Base-by-base conservation (phyloP, 2,113 vertebrate genomes). In the Antennarius striatus region DNA sequence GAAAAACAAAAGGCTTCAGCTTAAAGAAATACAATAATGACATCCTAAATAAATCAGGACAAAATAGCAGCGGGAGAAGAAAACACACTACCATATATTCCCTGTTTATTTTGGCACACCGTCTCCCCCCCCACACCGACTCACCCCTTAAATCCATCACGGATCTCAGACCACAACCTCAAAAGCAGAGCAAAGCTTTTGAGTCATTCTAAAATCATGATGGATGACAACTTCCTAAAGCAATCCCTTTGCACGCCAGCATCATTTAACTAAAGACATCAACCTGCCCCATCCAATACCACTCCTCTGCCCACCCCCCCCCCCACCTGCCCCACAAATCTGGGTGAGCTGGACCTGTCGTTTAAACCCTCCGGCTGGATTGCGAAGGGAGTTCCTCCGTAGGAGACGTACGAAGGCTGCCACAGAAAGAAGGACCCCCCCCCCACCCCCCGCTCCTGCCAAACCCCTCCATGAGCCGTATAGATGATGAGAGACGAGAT, bases 131-230 rank as follows among this genome's bases (percentile, higher is more conserved):
- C 56, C 61, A 50, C 68, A 63, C 63, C 60, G 62, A 79, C 71
- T 70, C 71, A 82, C 73, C 75, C 65, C 65, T 56, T 83, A 71
- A 86, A 90, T 91, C 89, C 88, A 91, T 91, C 91, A 90, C 43
- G 6, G 73, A 71, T 79, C 75, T 77, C 79, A 77, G 80, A 90
- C 83, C 84, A 86, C 86, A 90, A 91, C 87, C 91, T 86, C 87
- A 88, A 89, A 89, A 85, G 83, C 79, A 69, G 71, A 77, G 80
- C 32, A 71, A 81, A 76, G 86, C 87, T 87, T 87, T 86, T 86
- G 89, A 92, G 88, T 88, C 86, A 83, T 89, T 91, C 85, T 87
- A 88, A 91, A 90, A 88, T 90, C 89, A 90, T 92, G 92, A 93
- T 92, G 91, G 89, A 92, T 92, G 90, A 92, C 89, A 91, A 89